phyloP scores from a whole-genome alignment of 1,140 invertebrate species.

The Drosophila tani region DNA sequence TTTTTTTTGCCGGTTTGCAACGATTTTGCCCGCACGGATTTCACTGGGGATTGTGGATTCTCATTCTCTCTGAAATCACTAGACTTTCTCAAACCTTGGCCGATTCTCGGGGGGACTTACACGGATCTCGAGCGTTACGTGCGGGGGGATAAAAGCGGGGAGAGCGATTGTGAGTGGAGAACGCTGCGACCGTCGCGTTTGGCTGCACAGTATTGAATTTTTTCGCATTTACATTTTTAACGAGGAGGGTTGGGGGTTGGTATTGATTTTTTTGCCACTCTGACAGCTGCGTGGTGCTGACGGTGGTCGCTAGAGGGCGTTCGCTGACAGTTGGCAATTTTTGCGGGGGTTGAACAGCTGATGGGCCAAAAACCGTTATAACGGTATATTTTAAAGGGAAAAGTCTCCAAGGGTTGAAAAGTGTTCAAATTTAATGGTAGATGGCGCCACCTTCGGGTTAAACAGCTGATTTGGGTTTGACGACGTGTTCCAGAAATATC shows the following conservation, averaged over 20 bases:
- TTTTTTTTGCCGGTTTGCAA: constrained; percentile 42
- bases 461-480: constrained; percentile 12
- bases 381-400: constrained; percentile 12
- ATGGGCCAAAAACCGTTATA: constrained; percentile 16
- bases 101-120: constrained; percentile 13
- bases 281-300: constrained; percentile 45
- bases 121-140: constrained; percentile 27
- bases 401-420: constrained; percentile 25
- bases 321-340: constrained; percentile 35
- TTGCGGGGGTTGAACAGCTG: constrained; percentile 59
- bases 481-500: not conserved
- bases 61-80: constrained; percentile 13
- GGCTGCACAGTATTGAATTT: constrained; percentile 83
- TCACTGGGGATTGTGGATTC: constrained; percentile 20
- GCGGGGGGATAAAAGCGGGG: constrained; percentile 36
- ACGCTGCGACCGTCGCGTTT: constrained; percentile 72
- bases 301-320: constrained; percentile 48
- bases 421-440: not conserved
- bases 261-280: constrained; percentile 78
- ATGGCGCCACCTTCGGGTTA: not conserved
- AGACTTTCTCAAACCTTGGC: constrained; percentile 15
- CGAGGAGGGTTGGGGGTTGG: constrained; percentile 79
- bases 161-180: constrained; percentile 53
- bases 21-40: constrained; percentile 27
- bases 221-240: constrained; percentile 84